Conservation (phyloP, 1,140 invertebrate genomes). For the Orchestia grillus region DNA sequence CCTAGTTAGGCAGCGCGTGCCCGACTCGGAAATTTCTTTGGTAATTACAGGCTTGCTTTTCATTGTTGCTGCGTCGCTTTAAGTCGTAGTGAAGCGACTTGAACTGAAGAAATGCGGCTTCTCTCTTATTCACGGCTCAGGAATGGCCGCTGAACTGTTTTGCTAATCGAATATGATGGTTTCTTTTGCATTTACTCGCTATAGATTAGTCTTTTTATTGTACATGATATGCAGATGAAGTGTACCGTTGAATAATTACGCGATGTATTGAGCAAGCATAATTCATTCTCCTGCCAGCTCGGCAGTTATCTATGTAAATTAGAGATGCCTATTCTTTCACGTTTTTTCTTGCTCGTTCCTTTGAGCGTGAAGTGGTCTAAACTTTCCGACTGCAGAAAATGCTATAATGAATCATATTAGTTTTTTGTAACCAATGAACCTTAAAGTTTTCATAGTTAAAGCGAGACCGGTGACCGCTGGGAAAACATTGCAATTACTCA, state of each 20-base stretch:
- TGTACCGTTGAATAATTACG: not conserved
- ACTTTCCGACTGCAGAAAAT: not conserved
- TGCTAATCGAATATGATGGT: not conserved
- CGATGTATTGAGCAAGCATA: not conserved
- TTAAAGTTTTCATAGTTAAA: constrained; percentile 37
- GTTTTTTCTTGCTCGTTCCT: not conserved
- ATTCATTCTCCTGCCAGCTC: not conserved
- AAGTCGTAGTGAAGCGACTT: not conserved
- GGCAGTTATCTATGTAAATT: not conserved
- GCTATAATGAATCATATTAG: not conserved
- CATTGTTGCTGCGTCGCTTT: not conserved
- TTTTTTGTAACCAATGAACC: constrained; percentile 35
- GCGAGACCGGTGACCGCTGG: not conserved
- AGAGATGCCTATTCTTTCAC: not conserved
- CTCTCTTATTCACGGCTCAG: not conserved
- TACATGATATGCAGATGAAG: not conserved
- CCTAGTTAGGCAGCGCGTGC: not conserved
- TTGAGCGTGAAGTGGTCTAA: not conserved
- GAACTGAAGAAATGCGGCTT: not conserved
- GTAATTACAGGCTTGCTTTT: not conserved
- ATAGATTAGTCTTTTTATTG: not conserved
- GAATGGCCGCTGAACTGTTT: not conserved
- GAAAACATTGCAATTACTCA: constrained; percentile 45
- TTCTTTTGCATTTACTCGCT: not conserved
- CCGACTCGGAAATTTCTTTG: not conserved